Evolutionary conservation across 2,113 vertebrate species (phyloP).

Genomic region (Pollachius pollachius): DNA sequence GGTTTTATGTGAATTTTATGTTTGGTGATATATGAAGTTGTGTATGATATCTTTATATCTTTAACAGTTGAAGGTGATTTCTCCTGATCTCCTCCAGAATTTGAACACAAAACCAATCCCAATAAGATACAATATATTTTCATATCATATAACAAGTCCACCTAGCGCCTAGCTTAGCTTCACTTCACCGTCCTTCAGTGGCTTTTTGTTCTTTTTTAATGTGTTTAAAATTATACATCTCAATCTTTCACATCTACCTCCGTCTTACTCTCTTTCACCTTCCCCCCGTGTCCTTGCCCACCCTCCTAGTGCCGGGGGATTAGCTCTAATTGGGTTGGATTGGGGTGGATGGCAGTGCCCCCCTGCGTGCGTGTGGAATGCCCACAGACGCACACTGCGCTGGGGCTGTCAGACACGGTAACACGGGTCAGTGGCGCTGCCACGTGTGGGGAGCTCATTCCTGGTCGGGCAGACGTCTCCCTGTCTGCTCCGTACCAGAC

Average conservation of each 20-base stretch:
- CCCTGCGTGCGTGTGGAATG: slow-evolving; percentile 75
- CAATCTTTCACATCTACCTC: background rate
- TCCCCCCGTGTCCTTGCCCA: slow-evolving; percentile 27
- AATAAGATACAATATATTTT: too few relatives aligned
- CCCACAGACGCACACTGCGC: slow-evolving; percentile 61
- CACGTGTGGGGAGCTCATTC: slow-evolving; percentile 69
- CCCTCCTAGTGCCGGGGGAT: slow-evolving; percentile 56
- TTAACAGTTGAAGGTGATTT: too few relatives aligned
- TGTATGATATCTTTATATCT: too few relatives aligned
- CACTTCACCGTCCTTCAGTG: slow-evolving; percentile 41
- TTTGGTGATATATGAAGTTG: too few relatives aligned
- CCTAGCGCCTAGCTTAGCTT: too few relatives aligned
- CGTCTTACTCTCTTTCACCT: slow-evolving; percentile 22
- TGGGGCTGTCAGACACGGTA: slow-evolving; percentile 75
- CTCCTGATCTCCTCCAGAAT: too few relatives aligned
- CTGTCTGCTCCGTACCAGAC: slow-evolving; percentile 53
- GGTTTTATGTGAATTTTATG: too few relatives aligned
- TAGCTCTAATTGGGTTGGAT: slow-evolving; percentile 77
- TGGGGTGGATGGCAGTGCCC: slow-evolving; percentile 73
- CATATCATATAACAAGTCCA: too few relatives aligned
- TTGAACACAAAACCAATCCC: too few relatives aligned
- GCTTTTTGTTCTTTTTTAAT: too few relatives aligned
- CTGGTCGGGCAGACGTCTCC: slow-evolving; percentile 46
- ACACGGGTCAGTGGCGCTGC: slow-evolving; percentile 74
- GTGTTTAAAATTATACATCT: background rate